These are phyloP conservation scores for Brassicogethes aeneus DNA, from an alignment of 2,888 invertebrate genomes.

Conservation along the genomic window DNA sequence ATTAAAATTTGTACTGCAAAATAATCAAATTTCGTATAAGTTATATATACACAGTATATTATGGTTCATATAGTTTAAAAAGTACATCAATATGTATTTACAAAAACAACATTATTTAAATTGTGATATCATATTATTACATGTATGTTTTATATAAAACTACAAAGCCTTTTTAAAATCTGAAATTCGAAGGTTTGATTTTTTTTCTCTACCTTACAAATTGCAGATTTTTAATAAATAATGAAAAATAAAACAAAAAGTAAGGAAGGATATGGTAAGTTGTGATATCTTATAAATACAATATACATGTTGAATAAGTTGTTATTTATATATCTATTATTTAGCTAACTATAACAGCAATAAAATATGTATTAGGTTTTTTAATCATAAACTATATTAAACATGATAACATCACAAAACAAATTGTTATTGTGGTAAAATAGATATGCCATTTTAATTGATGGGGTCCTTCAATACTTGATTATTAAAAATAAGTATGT, in stretches of 20 bases:
- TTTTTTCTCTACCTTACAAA: not conserved
- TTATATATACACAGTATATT: conserved; percentile 30
- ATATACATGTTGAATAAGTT: conserved; percentile 8
- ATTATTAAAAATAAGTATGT: too few relatives aligned
- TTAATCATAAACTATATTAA: too few relatives aligned
- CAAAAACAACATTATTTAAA: too few relatives aligned
- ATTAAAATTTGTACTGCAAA: conserved; percentile 36
- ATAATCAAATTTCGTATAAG: conserved; percentile 29
- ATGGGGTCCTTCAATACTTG: too few relatives aligned
- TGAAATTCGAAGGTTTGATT: conserved; percentile 24
- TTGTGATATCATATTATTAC: conserved; percentile 24
- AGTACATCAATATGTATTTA: conserved; percentile 1
- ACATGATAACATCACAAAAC: too few relatives aligned
- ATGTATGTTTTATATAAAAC: conserved; percentile 20
- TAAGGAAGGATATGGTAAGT: conserved; percentile 17
- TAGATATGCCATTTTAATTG: too few relatives aligned
- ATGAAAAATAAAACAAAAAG: conserved; percentile 11
- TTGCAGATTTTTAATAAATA: conserved; percentile 21
- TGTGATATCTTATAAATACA: conserved; percentile 11
- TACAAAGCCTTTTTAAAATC: conserved; percentile 18
- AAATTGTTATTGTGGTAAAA: too few relatives aligned
- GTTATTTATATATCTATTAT: not conserved
- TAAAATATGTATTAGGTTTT: too few relatives aligned
- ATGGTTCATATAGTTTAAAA: conserved; percentile 16
- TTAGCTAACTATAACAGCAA: too few relatives aligned